phyloP scores from a whole-genome alignment of 35 echinoderm and acorn worm genomes.

The Eucidaris tribuloides region DNA sequence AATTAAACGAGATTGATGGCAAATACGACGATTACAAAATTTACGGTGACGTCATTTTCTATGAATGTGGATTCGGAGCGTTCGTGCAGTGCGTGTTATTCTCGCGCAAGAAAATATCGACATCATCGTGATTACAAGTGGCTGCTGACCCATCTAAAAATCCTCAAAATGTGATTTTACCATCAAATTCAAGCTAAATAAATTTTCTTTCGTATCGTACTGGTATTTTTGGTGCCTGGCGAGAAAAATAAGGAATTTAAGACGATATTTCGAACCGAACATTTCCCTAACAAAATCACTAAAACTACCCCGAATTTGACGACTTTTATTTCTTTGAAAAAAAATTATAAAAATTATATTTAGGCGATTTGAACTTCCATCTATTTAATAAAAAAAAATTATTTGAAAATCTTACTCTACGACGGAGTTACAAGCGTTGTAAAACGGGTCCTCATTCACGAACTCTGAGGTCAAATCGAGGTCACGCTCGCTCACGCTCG shows the following conservation, averaged over 20 bases:
- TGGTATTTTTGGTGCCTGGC: background rate
- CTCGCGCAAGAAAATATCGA: background rate
- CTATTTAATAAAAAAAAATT: constrained; percentile 12
- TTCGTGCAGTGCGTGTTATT: background rate
- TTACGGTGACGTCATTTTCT: background rate
- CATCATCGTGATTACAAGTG: background rate
- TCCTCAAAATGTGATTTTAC: background rate
- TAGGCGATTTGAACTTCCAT: background rate
- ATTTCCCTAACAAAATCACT: background rate
- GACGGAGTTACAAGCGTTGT: background rate
- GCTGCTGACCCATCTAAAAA: constrained; percentile 22
- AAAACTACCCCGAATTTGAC: background rate
- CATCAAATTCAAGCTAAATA: background rate
- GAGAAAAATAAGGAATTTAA: background rate
- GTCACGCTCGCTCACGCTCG: background rate
- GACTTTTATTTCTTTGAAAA: background rate
- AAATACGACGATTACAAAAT: background rate
- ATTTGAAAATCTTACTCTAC: background rate
- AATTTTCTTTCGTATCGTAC: background rate
- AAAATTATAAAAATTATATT: background rate
- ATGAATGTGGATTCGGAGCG: background rate
- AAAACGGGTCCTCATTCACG: background rate
- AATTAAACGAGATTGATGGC: background rate
- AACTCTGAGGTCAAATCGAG: background rate
- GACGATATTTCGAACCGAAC: background rate